phyloP scores from a whole-genome alignment of 2,797 vertebrate genomes.

The Alouatta caraya region DNA sequence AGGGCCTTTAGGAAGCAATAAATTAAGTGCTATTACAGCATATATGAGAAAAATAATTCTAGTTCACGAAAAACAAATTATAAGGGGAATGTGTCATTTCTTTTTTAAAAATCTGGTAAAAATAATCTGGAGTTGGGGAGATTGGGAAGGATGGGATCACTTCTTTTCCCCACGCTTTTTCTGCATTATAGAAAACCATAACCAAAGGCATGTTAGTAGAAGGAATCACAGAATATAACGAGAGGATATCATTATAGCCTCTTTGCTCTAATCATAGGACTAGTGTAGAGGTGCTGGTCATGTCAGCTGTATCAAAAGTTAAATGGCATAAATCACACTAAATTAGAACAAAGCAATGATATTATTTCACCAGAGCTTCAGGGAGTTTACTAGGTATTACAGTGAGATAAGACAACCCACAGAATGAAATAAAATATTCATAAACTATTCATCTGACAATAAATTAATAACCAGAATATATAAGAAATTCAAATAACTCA shows the following conservation, averaged over 20 bases:
- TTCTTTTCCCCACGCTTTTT: neutral
- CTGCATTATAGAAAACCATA: neutral
- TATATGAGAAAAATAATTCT: neutral
- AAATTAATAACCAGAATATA: neutral
- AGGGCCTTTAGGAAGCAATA: neutral
- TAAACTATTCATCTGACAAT: neutral
- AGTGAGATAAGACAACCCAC: neutral
- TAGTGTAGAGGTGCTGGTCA: neutral
- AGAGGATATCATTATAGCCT: neutral
- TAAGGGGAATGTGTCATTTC: neutral
- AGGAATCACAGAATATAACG: neutral
- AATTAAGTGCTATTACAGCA: neutral
- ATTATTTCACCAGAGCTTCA: neutral
- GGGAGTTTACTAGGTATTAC: neutral
- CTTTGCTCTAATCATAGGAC: neutral
- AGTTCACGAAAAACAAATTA: neutral
- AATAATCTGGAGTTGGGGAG: neutral
- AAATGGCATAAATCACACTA: neutral
- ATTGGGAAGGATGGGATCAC: neutral
- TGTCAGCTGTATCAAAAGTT: neutral
- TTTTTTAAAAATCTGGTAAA: neutral
- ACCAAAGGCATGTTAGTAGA: neutral
- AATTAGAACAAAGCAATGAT: rapidly evolving
- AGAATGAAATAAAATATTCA: neutral
- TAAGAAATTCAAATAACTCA: neutral